phyloP scores from a whole-genome alignment of 2,888 invertebrate species.

The Lasiommata megera region DNA sequence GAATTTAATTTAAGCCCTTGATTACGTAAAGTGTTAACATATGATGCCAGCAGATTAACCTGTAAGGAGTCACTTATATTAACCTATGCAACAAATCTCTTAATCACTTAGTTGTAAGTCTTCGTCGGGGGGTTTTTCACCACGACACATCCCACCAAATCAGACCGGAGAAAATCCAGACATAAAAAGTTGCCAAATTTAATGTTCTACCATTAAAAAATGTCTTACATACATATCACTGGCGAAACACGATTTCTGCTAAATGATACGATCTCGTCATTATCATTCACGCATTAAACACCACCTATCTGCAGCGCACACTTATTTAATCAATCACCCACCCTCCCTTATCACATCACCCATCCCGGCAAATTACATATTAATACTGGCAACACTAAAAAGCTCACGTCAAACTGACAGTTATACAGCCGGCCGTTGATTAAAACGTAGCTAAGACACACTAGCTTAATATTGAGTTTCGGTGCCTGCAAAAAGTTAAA shows the following conservation, averaged over 20 bases:
- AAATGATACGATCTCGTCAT: constrained; percentile 43
- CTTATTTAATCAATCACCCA: constrained; percentile 78
- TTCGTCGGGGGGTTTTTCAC: too few species aligned
- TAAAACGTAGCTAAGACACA: background rate
- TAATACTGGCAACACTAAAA: constrained; percentile 70
- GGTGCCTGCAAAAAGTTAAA: too few species aligned
- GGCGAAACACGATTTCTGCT: constrained; percentile 31
- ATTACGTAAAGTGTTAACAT: too few species aligned
- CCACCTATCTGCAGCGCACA: constrained; percentile 69
- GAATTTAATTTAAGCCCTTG: too few species aligned
- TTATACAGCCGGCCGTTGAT: constrained; percentile 21
- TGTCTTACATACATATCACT: constrained; percentile 8
- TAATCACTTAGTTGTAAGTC: too few species aligned
- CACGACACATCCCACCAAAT: too few species aligned
- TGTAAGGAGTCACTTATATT: too few species aligned
- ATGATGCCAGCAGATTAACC: too few species aligned
- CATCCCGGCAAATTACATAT: constrained; percentile 78
- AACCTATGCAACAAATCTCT: too few species aligned
- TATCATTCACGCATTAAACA: constrained; percentile 63
- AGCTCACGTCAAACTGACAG: constrained; percentile 63
- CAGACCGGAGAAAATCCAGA: too few species aligned
- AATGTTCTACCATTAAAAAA: background rate
- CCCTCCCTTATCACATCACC: constrained; percentile 65
- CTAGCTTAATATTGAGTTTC: too few species aligned
- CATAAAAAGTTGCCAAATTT: too few species aligned